These are phyloP conservation scores for Astur gentilis DNA, from an alignment of 2,113 vertebrate genomes.

Conservation along the genomic window DNA sequence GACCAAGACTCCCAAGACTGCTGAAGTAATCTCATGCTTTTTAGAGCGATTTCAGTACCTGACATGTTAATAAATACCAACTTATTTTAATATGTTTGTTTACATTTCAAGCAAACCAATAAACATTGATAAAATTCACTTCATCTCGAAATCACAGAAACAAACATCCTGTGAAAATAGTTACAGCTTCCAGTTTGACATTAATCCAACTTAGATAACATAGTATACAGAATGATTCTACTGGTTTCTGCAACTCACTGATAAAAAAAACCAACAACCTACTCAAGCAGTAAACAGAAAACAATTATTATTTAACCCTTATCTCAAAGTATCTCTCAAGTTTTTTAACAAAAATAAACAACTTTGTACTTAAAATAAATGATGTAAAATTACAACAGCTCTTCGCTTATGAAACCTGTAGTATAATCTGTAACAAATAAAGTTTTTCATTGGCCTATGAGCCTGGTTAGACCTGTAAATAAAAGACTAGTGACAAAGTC, in stretches of 20 bases:
- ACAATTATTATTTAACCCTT: neutral
- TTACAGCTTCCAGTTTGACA: neutral
- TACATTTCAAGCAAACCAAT: neutral
- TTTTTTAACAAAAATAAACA: constrained; percentile 32
- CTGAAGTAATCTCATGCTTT: neutral
- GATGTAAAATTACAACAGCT: neutral
- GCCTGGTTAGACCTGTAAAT: neutral
- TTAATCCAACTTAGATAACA: neutral
- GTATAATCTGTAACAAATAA: neutral
- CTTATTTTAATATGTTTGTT: neutral
- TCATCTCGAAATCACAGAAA: neutral
- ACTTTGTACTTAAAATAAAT: constrained; percentile 17
- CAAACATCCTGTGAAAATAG: neutral
- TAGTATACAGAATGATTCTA: neutral
- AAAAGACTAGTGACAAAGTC: neutral
- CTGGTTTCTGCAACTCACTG: neutral
- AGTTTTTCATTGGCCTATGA: neutral
- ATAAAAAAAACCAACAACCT: neutral
- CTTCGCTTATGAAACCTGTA: neutral
- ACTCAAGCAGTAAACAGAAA: neutral
- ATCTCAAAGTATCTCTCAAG: neutral
- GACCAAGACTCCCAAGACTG: neutral
- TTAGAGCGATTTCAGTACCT: neutral
- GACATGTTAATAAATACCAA: neutral
- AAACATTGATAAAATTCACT: neutral